These are phyloP conservation scores for Podiceps cristatus DNA, from an alignment of 2,113 vertebrate species.

Conservation along the genomic window DNA sequence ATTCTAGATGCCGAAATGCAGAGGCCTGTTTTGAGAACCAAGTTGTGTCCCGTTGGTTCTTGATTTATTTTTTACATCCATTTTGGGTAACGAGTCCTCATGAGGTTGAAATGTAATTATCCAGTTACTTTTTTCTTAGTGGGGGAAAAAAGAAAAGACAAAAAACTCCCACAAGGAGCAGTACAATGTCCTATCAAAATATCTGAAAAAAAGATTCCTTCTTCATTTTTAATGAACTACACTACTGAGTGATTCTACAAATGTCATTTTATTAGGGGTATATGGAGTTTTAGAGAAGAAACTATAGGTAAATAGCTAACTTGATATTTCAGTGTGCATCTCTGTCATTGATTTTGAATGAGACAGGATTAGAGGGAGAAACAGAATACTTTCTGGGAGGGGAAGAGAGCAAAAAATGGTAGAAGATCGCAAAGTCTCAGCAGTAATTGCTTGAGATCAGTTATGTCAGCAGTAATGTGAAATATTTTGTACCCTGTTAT, in stretches of 20 bases:
- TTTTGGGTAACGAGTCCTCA: not conserved
- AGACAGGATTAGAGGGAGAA: not conserved
- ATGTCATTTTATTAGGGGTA: not conserved
- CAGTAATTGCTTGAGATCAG: not conserved
- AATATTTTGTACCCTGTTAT: slow-evolving; percentile 38
- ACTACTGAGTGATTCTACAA: not conserved
- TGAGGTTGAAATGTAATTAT: not conserved
- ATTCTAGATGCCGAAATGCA: not conserved
- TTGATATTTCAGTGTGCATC: not conserved
- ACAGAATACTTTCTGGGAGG: not conserved
- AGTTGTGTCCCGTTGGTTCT: not conserved
- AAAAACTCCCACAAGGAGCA: not conserved
- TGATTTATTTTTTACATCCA: slow-evolving; percentile 1
- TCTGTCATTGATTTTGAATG: not conserved
- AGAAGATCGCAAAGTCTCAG: not conserved
- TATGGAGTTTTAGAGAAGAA: not conserved
- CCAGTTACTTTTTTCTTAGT: not conserved
- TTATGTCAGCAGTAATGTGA: slow-evolving; percentile 6
- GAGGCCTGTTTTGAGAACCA: not conserved
- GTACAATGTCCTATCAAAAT: not conserved
- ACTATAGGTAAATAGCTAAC: not conserved
- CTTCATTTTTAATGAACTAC: not conserved
- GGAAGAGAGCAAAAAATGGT: not conserved
- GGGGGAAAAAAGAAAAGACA: not conserved
- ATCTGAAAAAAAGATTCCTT: not conserved